Evolutionary conservation across 2,888 invertebrate species (phyloP).

Genomic region (Callosobruchus maculatus): DNA sequence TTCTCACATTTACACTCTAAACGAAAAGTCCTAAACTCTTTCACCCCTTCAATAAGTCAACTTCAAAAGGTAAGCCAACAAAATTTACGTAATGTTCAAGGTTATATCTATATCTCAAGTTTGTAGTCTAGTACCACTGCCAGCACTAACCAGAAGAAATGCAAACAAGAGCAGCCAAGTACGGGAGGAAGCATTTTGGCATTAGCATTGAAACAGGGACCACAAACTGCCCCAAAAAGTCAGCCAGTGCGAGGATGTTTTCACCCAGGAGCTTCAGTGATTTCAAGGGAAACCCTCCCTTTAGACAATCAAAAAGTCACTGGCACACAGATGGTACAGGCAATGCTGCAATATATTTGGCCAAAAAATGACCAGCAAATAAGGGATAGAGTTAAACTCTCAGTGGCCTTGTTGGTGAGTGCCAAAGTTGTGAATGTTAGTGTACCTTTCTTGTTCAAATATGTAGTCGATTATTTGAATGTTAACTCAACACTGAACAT

Average conservation of each 20-base stretch:
- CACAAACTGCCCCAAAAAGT: constrained; percentile 40
- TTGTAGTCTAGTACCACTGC: constrained; percentile 31
- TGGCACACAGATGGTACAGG: constrained; percentile 74
- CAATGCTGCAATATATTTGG: constrained; percentile 93
- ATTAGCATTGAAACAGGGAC: constrained; percentile 33
- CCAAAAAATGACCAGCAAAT: constrained; percentile 82
- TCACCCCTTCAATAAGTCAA: constrained; percentile 20
- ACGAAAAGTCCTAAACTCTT: constrained; percentile 18
- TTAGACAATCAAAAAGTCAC: constrained; percentile 58
- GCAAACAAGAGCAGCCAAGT: constrained; percentile 21
- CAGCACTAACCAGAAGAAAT: constrained; percentile 25
- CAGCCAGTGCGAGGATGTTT: constrained; percentile 75
- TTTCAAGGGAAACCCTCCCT: constrained; percentile 55
- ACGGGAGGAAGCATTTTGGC: constrained; percentile 35
- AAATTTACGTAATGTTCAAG: constrained; percentile 22
- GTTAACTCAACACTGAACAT: constrained; percentile 61
- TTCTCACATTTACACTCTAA: constrained; percentile 27
- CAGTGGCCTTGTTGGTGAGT: constrained; percentile 73
- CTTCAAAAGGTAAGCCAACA: constrained; percentile 29
- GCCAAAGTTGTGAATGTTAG: constrained; percentile 86
- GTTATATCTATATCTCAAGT: constrained; percentile 13
- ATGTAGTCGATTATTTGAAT: constrained; percentile 86
- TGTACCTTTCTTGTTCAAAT: constrained; percentile 95
- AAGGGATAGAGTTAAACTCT: constrained; percentile 74
- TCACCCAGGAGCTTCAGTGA: constrained; percentile 77